Evolutionary conservation across 2,888 invertebrate species (phyloP).

Genomic region (Augiades crinisus): DNA sequence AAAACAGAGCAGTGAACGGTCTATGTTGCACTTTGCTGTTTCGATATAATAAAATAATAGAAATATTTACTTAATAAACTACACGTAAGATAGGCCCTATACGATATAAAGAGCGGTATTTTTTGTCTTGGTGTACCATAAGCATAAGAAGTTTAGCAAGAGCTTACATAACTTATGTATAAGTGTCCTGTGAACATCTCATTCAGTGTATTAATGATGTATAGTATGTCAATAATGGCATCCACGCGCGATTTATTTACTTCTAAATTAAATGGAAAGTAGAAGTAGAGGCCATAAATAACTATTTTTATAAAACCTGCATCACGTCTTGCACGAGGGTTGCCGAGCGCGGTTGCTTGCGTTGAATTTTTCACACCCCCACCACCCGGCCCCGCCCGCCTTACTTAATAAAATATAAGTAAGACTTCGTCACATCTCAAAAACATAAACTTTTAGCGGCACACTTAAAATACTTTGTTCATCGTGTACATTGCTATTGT

Average conservation of each 20-base stretch:
- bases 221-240: too few relatives aligned
- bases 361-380: constrained; percentile 66
- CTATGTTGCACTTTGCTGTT: too few relatives aligned
- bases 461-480: constrained; percentile 5
- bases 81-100: too few relatives aligned
- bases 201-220: too few relatives aligned
- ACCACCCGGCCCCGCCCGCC: constrained; percentile 41
- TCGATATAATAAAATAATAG: too few relatives aligned
- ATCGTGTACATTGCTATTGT: background rate
- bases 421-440: constrained; percentile 69
- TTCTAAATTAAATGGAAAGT: constrained; percentile 24
- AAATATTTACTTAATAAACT: too few relatives aligned
- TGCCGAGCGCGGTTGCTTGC: constrained; percentile 44
- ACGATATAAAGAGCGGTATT: too few relatives aligned
- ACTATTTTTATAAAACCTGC: constrained; percentile 53
- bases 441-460: constrained; percentile 34
- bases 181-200: too few relatives aligned
- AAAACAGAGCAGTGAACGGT: too few relatives aligned
- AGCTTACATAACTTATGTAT: too few relatives aligned
- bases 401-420: constrained; percentile 68
- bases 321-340: constrained; percentile 46
- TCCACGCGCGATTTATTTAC: constrained; percentile 2
- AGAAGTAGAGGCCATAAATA: constrained; percentile 42
- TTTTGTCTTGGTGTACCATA: too few relatives aligned
- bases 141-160: too few relatives aligned